Conservation (phyloP, 2,888 invertebrate species). For the Tetropium fuscum region DNA sequence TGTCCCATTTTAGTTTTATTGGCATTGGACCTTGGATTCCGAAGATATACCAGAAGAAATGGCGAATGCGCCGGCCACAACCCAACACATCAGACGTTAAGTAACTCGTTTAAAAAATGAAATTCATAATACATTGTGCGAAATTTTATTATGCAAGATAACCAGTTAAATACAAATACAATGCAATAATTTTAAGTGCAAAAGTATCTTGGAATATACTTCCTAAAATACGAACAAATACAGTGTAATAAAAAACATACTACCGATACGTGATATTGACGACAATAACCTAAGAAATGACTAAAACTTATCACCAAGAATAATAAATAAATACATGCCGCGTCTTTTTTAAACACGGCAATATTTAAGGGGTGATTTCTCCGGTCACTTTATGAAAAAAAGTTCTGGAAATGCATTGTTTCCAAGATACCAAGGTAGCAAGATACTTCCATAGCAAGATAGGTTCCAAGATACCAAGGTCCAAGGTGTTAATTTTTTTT, state of each 20-base stretch:
- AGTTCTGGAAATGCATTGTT: too few relatives aligned
- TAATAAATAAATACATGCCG: background rate
- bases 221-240: constrained; percentile 3
- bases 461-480: too few relatives aligned
- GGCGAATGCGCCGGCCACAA: too few relatives aligned
- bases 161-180: constrained; percentile 12
- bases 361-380: too few relatives aligned
- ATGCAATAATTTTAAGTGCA: constrained; percentile 12
- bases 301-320: constrained; percentile 11
- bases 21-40: too few relatives aligned
- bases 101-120: background rate
- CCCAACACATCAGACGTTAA: too few relatives aligned
- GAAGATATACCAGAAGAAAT: too few relatives aligned
- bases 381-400: too few relatives aligned
- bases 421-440: too few relatives aligned
- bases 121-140: constrained; percentile 1
- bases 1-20: too few relatives aligned
- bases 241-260: background rate
- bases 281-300: constrained; percentile 3
- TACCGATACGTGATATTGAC: background rate
- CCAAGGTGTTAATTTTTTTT: too few relatives aligned
- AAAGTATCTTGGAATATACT: constrained; percentile 5
- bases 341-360: background rate
- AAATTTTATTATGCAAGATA: constrained; percentile 21
- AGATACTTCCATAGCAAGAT: too few relatives aligned